Conservation (phyloP, 1,140 invertebrate genomes). For the Drosophila persimilis region DNA sequence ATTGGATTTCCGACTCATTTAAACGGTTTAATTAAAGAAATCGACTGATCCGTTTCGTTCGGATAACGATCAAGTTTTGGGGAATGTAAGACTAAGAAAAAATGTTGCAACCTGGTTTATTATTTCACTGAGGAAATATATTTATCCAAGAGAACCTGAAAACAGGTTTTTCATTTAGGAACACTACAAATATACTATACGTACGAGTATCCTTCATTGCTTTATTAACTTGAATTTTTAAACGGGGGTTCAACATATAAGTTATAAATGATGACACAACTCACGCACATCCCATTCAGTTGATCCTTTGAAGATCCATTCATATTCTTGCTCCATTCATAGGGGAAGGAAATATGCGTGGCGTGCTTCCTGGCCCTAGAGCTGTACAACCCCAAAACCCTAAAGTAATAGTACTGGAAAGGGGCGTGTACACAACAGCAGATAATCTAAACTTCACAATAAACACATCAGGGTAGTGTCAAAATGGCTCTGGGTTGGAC, state of each 20-base stretch:
- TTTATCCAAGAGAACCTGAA: too few relatives aligned
- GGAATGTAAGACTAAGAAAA: too few relatives aligned
- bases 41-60: not conserved
- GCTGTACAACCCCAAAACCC: slow-evolving; percentile 12
- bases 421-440: slow-evolving; percentile 44
- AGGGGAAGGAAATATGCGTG: slow-evolving; percentile 5
- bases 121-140: too few relatives aligned
- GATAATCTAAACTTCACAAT: slow-evolving; percentile 63
- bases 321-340: not conserved
- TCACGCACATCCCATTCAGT: not conserved
- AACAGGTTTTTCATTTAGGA: too few relatives aligned
- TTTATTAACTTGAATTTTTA: not conserved
- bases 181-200: too few relatives aligned
- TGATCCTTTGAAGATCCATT: not conserved
- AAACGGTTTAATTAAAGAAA: slow-evolving; percentile 13
- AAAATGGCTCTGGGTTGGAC: slow-evolving; percentile 61
- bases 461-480: slow-evolving; percentile 42
- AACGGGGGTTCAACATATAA: not conserved
- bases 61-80: too few relatives aligned
- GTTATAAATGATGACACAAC: not conserved
- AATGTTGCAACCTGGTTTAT: too few relatives aligned
- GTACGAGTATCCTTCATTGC: too few relatives aligned
- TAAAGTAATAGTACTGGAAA: slow-evolving; percentile 16
- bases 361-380: slow-evolving; percentile 13
- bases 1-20: not conserved